Evolutionary conservation across 2,888 invertebrate genomes (phyloP).

Genomic region (Nesidiocoris tenuis): DNA sequence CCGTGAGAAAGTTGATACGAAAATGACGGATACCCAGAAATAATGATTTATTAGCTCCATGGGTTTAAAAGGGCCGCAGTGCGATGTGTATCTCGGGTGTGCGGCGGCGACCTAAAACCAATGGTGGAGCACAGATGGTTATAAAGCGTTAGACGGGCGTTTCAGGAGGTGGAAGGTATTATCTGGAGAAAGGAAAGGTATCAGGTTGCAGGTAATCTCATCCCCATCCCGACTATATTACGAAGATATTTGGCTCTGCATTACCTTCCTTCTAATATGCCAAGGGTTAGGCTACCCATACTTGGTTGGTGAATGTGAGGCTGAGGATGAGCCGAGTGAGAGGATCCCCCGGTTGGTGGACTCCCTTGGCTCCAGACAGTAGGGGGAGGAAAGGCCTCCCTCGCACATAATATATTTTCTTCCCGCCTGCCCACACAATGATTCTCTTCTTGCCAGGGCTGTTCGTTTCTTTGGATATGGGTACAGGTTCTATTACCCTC

Average conservation of each 20-base stretch:
- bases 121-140: neutral
- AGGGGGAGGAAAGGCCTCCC: neutral
- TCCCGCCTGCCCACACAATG: neutral
- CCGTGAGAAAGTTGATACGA: no score
- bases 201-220: slow-evolving; percentile 18
- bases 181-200: no score
- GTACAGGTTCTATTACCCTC: neutral
- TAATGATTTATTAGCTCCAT: neutral
- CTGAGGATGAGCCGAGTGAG: neutral
- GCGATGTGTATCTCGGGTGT: neutral
- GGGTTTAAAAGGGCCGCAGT: neutral
- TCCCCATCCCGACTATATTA: slow-evolving; percentile 3
- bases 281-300: neutral
- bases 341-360: neutral
- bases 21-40: neutral
- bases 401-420: neutral
- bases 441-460: neutral
- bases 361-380: neutral
- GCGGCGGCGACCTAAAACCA: neutral
- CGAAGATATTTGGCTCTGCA: slow-evolving; percentile 24
- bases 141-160: neutral
- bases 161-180: no score
- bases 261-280: neutral
- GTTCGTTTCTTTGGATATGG: neutral
- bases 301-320: neutral